Evolutionary conservation across 2,113 vertebrate genomes (phyloP), one percentile per base, ranked within the genome.

Genomic region (Zootoca vivipara): DNA sequence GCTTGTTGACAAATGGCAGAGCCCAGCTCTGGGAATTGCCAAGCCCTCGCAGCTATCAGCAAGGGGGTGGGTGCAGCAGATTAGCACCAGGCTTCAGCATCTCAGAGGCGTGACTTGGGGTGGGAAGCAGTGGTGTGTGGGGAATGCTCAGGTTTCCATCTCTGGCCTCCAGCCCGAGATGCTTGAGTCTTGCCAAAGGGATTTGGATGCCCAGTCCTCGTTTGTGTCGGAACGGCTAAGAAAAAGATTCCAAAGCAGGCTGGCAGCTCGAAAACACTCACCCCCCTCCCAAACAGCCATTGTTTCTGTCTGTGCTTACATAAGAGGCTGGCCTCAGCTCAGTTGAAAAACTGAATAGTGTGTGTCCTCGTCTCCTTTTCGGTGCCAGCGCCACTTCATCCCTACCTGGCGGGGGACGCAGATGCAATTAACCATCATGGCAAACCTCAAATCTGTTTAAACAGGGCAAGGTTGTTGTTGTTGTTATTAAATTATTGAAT

Each of bases 231-330:
- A 74, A 73, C 1, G 38, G 40, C 10, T n/a, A 42, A 92, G 18
- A 78, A 64, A 56, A 87, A 85, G 87, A 4, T 65, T 35, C 67
- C 35, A 85, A 75, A 89, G 84, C n/a, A 3, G 4, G 70, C 82
- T 74, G 89, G 79, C 67, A 82, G 33, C 83, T 92, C 88, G 83
- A 77, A 56, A 89, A 30, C 26, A 20, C 86, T 86, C 38, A 81
- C 46, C n/a, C 70, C 8, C n/a, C 83, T 15, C 64, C 35, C 26
- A 20, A 7, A 62, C 64, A 70, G 28, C n/a, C 16, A n/a, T 35
- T 7, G 18, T 38, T 58, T 46, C 56, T 40, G 78, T 33, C 20
- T 69, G 16, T 2, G 22, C 70, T 46, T 82, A 40, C 73, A 64
- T 42, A 62, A 42, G 35, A 82, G 7, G 56, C 46, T 72, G 52